Percentiles rank a stretch among this genome's conserved stretches.
Evolutionary conservation across 1,140 invertebrate genomes (phyloP).

Genomic region (Drosophila parabipectinata): DNA sequence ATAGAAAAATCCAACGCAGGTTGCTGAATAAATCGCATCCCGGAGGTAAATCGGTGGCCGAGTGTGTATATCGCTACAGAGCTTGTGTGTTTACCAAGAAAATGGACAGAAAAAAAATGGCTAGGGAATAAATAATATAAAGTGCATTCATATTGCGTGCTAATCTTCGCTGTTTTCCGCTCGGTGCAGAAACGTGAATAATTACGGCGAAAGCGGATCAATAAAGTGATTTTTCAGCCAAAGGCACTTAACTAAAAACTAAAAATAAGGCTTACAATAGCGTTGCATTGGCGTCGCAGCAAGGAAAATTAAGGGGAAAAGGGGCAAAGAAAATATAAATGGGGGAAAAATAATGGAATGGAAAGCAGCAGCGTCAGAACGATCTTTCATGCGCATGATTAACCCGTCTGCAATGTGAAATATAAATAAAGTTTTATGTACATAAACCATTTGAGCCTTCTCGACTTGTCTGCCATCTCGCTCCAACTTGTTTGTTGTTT

Average conservation of each 20-base stretch:
- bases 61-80: slow-evolving; percentile 18
- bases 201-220: slow-evolving; percentile 58
- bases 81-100: slow-evolving; percentile 13
- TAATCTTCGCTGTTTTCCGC: slow-evolving; percentile 38
- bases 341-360: not conserved
- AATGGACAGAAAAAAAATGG: slow-evolving; percentile 22
- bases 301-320: slow-evolving; percentile 5
- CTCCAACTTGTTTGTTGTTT: slow-evolving; percentile 13
- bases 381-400: slow-evolving; percentile 19
- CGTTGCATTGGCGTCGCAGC: slow-evolving; percentile 1
- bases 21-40: slow-evolving; percentile 35
- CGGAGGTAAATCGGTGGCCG: slow-evolving; percentile 35
- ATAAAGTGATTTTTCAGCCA: slow-evolving; percentile 47
- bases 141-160: slow-evolving; percentile 56
- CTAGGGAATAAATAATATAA: slow-evolving; percentile 17
- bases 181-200: slow-evolving; percentile 52
- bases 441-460: slow-evolving; percentile 11
- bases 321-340: not conserved
- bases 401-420: slow-evolving; percentile 41
- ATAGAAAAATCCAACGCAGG: slow-evolving; percentile 30
- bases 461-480: not conserved
- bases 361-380: slow-evolving; percentile 25
- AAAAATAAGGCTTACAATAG: slow-evolving; percentile 1
- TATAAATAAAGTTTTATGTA: slow-evolving; percentile 32
- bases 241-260: slow-evolving; percentile 10